phyloP scores from a whole-genome alignment of 2,797 vertebrate species.

The Siniperca obscura region DNA sequence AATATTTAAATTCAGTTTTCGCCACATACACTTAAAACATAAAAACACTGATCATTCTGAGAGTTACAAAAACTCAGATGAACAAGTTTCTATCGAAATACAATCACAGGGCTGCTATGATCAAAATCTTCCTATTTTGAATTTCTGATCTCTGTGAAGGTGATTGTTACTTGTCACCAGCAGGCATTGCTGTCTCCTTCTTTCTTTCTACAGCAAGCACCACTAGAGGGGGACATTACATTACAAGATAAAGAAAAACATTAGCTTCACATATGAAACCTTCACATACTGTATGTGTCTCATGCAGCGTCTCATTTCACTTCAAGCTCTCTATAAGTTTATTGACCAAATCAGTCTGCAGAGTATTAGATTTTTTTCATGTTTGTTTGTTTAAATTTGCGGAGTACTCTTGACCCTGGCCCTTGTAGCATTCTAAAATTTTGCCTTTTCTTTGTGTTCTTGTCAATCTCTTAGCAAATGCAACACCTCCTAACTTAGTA shows the following conservation, averaged over 20 bases:
- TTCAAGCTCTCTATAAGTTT: conserved; percentile 14
- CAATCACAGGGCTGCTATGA: not conserved
- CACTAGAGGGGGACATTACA: conserved; percentile 81
- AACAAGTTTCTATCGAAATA: not conserved
- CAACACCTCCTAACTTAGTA: conserved; percentile 6
- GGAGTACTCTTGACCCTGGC: not conserved
- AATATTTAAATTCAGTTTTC: not conserved
- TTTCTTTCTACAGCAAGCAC: conserved; percentile 18
- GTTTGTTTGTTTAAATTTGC: not conserved
- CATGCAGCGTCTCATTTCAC: conserved; percentile 6
- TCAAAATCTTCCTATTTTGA: not conserved
- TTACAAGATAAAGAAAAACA: conserved; percentile 52
- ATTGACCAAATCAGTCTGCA: not conserved
- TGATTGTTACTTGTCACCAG: not conserved
- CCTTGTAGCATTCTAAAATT: not conserved
- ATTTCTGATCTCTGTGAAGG: not conserved
- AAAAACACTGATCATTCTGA: not conserved
- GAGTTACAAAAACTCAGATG: not conserved
- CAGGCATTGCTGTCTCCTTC: not conserved
- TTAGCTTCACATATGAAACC: conserved; percentile 1
- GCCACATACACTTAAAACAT: not conserved
- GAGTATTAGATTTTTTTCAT: conserved; percentile 6
- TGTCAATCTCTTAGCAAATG: conserved; percentile 23
- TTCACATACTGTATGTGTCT: not conserved
- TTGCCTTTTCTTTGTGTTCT: conserved; percentile 19